Percentiles rank a stretch among this genome's conserved stretches.
phyloP scores from a whole-genome alignment of 2,113 vertebrate species.

The Trachemys scripta region DNA sequence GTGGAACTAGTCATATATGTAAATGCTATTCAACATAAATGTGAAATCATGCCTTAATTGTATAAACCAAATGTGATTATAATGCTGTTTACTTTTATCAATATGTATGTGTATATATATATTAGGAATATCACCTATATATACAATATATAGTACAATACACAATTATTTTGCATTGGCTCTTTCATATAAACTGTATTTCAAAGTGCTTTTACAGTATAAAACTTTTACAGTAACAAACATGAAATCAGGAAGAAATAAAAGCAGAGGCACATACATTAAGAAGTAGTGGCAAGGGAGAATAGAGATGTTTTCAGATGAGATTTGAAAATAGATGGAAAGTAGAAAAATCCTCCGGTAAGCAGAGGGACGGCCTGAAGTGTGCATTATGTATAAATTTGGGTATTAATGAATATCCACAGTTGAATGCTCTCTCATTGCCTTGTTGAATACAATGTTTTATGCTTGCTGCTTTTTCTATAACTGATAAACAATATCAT shows the following conservation, averaged over 20 bases:
- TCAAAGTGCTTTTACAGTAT: neutral
- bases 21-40: neutral
- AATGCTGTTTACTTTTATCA: neutral
- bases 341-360: neutral
- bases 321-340: neutral
- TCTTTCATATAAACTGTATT: neutral
- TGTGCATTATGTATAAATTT: neutral
- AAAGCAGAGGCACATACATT: neutral
- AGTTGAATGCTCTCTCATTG: neutral
- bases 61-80: neutral
- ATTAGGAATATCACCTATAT: neutral
- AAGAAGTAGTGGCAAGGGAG: neutral
- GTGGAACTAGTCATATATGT: neutral
- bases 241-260: neutral
- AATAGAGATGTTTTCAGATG: neutral
- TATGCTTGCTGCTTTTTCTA: neutral
- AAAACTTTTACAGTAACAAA: neutral
- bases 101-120: neutral
- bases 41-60: neutral
- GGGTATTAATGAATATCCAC: neutral
- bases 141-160: neutral
- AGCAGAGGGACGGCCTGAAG: neutral
- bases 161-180: neutral
- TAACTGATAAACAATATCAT: neutral
- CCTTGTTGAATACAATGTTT: neutral